phyloP scores from a whole-genome alignment of 92 coral and sea anemone species.

The Montipora capitata region DNA sequence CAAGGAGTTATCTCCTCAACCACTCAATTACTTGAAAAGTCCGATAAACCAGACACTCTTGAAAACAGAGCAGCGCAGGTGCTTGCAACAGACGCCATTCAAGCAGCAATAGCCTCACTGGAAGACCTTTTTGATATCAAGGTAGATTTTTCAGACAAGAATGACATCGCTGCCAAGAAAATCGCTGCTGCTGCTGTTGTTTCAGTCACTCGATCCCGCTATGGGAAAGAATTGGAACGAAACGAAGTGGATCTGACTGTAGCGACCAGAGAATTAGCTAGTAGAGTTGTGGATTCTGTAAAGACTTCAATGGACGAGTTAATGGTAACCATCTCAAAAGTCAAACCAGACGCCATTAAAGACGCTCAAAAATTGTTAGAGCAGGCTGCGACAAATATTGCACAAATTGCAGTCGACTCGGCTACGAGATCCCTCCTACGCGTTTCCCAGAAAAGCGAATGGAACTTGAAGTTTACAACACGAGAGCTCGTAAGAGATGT shows the following conservation, averaged over 20 bases:
- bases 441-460: constrained; percentile 24
- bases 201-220: constrained; percentile 30
- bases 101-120: constrained; percentile 22
- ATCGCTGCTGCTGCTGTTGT: constrained; percentile 34
- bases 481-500: constrained; percentile 52
- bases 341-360: constrained; percentile 42
- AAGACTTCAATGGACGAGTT: constrained; percentile 57
- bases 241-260: constrained; percentile 22
- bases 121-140: constrained; percentile 12
- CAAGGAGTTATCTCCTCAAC: neutral
- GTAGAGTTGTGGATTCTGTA: constrained; percentile 54
- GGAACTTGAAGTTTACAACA: constrained; percentile 41
- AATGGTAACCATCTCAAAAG: constrained; percentile 15
- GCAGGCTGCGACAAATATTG: constrained; percentile 47
- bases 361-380: constrained; percentile 10
- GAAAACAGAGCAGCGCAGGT: neutral
- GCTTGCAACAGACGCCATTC: constrained; percentile 36
- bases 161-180: neutral
- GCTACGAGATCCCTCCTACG: constrained; percentile 60
- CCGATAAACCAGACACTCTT: neutral
- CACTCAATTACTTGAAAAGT: neutral
- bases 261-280: constrained; percentile 59
- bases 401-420: constrained; percentile 40
- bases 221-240: neutral
- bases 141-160: neutral